Base-by-base conservation (phyloP, 2,797 vertebrate species). In the Petrocephalus sullivani region DNA sequence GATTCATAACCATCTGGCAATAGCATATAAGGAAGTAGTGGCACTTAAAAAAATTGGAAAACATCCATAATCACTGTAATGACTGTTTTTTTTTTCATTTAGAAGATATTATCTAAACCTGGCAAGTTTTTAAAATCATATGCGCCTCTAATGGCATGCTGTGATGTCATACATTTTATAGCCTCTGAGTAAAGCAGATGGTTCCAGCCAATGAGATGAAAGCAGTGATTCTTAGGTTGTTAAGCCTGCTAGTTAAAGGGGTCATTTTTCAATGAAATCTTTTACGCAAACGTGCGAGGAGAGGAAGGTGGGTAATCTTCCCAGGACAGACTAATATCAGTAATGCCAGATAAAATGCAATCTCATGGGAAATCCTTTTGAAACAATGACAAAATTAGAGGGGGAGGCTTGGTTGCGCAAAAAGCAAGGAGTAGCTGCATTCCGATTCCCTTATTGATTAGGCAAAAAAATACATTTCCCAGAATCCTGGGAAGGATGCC, bases 351-450 rank as follows among this genome's bases (percentile, higher is more conserved):
- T 51, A 82, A 89, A 67, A 21, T 64, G 46, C 46, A 58, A 53
- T 61, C 86, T 64, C 56, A 9, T 84, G 19, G 33, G 71, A 51
- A 49, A 64, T 51, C 10, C 86, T 33, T 51, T 87, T 46, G 33
- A 64, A 46, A 61, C 60, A 56, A 14, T 61, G 14, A 58, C 21
- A 23, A 71, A 84, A 84, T 51, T 84, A 54, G 51, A 23, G 81
- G 51, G 81, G 51, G 23, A 12, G 75, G 87, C 21, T 75, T 86
- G 49, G n/a, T 54, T 89, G 67, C n/a, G 64, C 64, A 87, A 84
- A 78, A 86, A 87, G 88, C 85, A 49, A 53, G 51, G 64, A 60
- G 53, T 87, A 86, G 85, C 60, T 33, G 53, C 88, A 78, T 89
- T 78, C 84, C 64, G 37, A 51, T 88, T 54, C 51, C 60, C 83